phyloP scores from a whole-genome alignment of 2,113 vertebrate species.

The Podocnemis expansa region DNA sequence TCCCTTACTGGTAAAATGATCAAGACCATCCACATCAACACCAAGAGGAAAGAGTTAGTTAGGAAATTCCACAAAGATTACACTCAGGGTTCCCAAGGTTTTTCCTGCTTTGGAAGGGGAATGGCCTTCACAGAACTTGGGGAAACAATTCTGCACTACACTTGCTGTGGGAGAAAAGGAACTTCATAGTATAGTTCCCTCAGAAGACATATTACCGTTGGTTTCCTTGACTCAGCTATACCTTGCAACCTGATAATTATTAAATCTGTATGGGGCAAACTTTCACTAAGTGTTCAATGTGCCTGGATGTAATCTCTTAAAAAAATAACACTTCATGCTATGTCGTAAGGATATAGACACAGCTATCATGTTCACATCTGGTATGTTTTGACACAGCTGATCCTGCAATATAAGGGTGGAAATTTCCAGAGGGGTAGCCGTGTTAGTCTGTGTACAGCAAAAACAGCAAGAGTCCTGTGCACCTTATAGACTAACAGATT shows the following conservation, averaged over 20 bases:
- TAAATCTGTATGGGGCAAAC: background rate
- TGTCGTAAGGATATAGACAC: background rate
- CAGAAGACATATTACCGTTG: background rate
- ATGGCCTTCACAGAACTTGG: background rate
- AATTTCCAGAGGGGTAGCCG: no score
- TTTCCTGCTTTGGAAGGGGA: background rate
- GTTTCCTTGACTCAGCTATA: background rate
- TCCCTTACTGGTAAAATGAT: background rate
- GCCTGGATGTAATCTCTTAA: background rate
- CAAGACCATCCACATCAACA: no score
- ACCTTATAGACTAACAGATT: no score
- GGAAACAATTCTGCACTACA: background rate
- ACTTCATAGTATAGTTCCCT: background rate
- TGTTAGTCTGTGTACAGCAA: no score
- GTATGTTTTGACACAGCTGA: background rate
- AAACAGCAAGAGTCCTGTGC: no score
- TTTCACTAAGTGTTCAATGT: background rate
- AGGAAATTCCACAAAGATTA: background rate
- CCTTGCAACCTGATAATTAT: background rate
- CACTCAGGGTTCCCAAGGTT: background rate
- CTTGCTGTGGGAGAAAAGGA: background rate
- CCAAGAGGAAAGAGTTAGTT: background rate
- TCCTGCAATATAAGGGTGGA: no score
- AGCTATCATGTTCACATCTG: background rate
- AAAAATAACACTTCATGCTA: background rate